These are phyloP conservation scores for Aphidius colemani DNA, from an alignment of 2,888 invertebrate genomes.

Conservation along the genomic window DNA sequence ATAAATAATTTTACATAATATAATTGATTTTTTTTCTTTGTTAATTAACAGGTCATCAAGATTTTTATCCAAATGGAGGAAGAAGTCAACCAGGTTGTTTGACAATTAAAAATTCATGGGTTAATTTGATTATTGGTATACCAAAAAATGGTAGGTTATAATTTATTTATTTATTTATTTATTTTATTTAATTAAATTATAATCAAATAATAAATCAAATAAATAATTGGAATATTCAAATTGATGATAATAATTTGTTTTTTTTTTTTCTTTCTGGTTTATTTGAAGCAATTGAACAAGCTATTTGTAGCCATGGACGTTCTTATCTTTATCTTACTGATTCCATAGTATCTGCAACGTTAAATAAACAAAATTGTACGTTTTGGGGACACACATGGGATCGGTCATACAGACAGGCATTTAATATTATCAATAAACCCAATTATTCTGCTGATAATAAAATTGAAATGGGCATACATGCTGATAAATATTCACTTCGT, in stretches of 20 bases:
- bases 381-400: slow-evolving; percentile 66
- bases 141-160: slow-evolving; percentile 58
- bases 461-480: slow-evolving; percentile 65
- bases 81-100: slow-evolving; percentile 70
- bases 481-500: slow-evolving; percentile 56
- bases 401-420: slow-evolving; percentile 61
- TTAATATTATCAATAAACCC: slow-evolving; percentile 54
- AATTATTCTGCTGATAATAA: slow-evolving; percentile 60
- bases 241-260: neutral
- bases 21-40: neutral
- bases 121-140: slow-evolving; percentile 45
- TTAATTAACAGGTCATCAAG: slow-evolving; percentile 62
- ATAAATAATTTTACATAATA: neutral
- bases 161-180: no score
- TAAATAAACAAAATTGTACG: slow-evolving; percentile 59
- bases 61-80: slow-evolving; percentile 75
- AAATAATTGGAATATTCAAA: no score
- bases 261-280: neutral
- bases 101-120: slow-evolving; percentile 49
- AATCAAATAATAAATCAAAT: no score
- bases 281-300: slow-evolving; percentile 61
- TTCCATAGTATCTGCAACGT: slow-evolving; percentile 58
- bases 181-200: no score
- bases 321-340: slow-evolving; percentile 67
- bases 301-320: slow-evolving; percentile 69